phyloP scores from a whole-genome alignment of 2,797 vertebrate species.

The Enteromius argenteus region DNA sequence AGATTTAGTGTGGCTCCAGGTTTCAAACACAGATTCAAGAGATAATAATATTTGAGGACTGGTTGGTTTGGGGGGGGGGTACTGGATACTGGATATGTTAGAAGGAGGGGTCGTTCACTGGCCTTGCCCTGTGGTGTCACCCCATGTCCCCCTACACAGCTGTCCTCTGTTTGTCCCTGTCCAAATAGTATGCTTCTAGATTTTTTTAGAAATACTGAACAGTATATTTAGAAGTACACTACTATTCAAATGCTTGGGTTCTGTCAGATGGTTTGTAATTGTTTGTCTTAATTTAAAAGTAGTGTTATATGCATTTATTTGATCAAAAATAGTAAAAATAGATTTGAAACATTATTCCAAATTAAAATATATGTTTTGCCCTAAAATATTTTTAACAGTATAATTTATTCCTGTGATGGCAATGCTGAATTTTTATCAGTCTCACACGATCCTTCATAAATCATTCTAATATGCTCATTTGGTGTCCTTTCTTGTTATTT shows the following conservation, averaged over 20 bases:
- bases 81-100: conserved; percentile 4
- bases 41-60: neutral
- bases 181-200: conserved; percentile 29
- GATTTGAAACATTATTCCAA: neutral
- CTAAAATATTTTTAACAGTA: neutral
- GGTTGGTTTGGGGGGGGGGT: neutral
- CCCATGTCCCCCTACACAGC: conserved; percentile 73
- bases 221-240: neutral
- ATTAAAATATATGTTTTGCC: neutral
- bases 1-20: neutral
- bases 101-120: conserved; percentile 42
- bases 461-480: neutral
- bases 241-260: neutral
- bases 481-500: neutral
- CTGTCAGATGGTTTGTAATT: neutral
- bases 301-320: neutral
- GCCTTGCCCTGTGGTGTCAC: conserved; percentile 63
- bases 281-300: neutral
- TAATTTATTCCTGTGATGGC: neutral
- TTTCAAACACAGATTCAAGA: neutral
- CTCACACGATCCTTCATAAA: neutral
- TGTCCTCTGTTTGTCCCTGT: conserved; percentile 69
- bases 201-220: neutral
- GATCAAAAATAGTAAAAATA: neutral
- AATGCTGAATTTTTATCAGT: neutral